Base-by-base conservation (phyloP, 2,888 invertebrate genomes). In the Aelia acuminata region DNA sequence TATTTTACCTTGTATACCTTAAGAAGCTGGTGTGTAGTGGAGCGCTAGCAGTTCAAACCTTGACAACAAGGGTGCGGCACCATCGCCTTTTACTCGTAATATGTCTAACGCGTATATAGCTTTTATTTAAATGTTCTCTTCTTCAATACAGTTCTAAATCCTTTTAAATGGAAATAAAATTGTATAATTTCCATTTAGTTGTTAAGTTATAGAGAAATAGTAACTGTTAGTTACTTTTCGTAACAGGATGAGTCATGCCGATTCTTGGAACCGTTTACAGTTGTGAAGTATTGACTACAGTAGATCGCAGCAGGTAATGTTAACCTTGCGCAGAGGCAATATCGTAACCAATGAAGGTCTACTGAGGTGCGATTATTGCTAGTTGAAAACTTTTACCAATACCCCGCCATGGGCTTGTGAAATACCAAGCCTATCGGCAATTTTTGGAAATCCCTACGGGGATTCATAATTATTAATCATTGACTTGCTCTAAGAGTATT, bases 361-460 rank as follows among this genome's bases (percentile, higher is more conserved):
- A 85, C 85, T 85, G 85, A 85, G 50, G 85, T 85, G 85, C 85
- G 53, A 85, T 85, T 85, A 85, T 49, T 85, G 85, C 85, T 85
- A 85, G 85, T 85, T 85, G 85, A 85, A 84, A 84, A 84, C 84
- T 84, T 57, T 57, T 57, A 57, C 57, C 57, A 57, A 57, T 57
- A 57, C 57, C 57, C 57, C 57, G 57, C 57, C 57, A 57, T 57
- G 57, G 57, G 57, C 57, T 57, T 57, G 57, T 57, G 57, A 57
- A 57, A 57, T 57, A 57, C 57, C 57, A 57, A 57, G 57, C 57
- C 26, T 57, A 57, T 57, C 57, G 57, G 57, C 57, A 57, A 57
- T 57, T 57, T 57, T 57, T 57, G 57, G 57, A 57, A 57, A 57
- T 57, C 57, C 57, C 57, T 57, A 57, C 57, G 57, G 57, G 57